phyloP scores from a whole-genome alignment of 1,140 invertebrate species.

The Paralvinella palmiformis region DNA sequence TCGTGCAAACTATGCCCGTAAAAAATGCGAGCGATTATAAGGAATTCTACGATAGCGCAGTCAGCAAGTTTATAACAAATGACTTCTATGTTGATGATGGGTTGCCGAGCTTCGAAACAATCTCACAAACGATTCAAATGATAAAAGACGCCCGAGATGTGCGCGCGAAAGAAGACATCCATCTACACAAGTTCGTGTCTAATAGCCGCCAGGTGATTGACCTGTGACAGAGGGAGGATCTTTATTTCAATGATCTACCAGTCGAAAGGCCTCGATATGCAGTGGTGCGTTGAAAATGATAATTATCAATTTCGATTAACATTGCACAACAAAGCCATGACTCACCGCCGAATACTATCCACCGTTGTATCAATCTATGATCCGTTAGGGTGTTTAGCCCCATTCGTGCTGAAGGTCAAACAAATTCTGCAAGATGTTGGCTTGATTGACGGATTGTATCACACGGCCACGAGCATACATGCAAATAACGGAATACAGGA shows the following conservation, averaged over 20 bases:
- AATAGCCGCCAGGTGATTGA: conserved; percentile 10
- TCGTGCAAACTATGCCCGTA: too few relatives aligned
- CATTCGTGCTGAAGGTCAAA: conserved; percentile 22
- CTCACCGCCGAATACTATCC: conserved; percentile 24
- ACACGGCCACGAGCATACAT: too few relatives aligned
- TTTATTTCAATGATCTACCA: conserved; percentile 22
- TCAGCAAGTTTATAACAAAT: conserved; percentile 21
- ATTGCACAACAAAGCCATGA: conserved; percentile 20
- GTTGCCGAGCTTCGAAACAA: background rate
- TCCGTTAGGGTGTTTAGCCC: conserved; percentile 26
- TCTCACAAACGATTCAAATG: background rate
- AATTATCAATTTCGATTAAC: conserved; percentile 23
- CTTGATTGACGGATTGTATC: too few relatives aligned
- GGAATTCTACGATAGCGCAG: too few relatives aligned
- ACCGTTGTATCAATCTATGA: conserved; percentile 28
- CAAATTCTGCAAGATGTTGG: too few relatives aligned
- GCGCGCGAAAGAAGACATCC: conserved; percentile 3
- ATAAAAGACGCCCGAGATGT: conserved; percentile 12
- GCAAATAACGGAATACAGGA: too few relatives aligned
- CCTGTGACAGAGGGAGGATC: background rate
- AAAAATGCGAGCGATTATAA: too few relatives aligned
- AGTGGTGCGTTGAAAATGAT: conserved; percentile 29
- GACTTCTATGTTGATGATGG: conserved; percentile 22
- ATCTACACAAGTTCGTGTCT: conserved; percentile 11
- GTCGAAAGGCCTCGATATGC: conserved; percentile 25